A percentile compares a stretch with the other conserved stretches of the same genome.
These are phyloP conservation scores for Boleophthalmus pectinirostris DNA, from an alignment of 2,113 vertebrate species.

Conservation along the genomic window DNA sequence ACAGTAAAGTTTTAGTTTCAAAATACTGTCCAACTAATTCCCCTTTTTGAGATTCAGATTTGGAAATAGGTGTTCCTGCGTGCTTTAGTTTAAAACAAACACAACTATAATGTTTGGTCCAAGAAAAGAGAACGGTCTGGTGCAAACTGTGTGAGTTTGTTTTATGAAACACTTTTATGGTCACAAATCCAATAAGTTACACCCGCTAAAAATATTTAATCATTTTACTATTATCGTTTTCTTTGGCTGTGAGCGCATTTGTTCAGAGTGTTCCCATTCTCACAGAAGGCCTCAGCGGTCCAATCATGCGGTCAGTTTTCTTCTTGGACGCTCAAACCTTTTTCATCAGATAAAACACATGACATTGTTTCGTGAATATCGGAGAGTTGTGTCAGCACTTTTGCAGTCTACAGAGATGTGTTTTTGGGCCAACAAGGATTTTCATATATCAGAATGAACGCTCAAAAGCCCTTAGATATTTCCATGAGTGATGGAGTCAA, in stretches of 20 bases:
- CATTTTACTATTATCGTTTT: not conserved
- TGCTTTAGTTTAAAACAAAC: not conserved
- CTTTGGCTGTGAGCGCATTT: not conserved
- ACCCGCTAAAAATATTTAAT: not conserved
- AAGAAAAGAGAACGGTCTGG: not conserved
- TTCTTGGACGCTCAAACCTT: not conserved
- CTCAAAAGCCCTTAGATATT: not conserved
- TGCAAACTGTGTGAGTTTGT: not conserved
- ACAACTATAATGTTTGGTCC: not conserved
- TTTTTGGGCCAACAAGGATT: not conserved
- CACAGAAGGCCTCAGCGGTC: not conserved
- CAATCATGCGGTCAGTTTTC: not conserved
- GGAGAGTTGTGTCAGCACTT: not conserved
- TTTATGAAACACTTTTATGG: not conserved
- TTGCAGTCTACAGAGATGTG: not conserved
- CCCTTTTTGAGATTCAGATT: not conserved
- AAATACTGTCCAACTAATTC: too few relatives aligned
- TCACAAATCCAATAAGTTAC: not conserved
- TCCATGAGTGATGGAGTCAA: not conserved
- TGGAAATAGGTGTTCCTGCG: not conserved
- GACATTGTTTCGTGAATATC: not conserved
- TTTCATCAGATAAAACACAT: slow-evolving; percentile 1
- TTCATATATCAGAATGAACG: not conserved
- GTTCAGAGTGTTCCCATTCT: not conserved
- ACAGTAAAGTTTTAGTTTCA: too few relatives aligned